Percentiles rank a stretch among this genome's conserved stretches.
phyloP scores from a whole-genome alignment of 2,113 vertebrate species.

The Hippocampus barbouri region DNA sequence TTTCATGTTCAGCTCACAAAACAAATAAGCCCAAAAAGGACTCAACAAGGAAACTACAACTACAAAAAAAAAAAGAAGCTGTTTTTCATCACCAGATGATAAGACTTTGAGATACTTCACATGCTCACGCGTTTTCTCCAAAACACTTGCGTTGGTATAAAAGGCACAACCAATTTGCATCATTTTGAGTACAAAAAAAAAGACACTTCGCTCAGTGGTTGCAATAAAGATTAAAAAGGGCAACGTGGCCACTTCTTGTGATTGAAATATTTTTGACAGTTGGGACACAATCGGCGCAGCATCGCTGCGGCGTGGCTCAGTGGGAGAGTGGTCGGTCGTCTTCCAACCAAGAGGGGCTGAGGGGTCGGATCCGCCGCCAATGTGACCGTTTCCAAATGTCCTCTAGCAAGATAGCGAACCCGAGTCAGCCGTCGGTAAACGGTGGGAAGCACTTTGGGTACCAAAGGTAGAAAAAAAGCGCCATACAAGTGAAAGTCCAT shows the following conservation, averaged over 20 bases:
- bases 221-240: background rate
- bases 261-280: background rate
- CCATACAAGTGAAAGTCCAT: too few relatives aligned
- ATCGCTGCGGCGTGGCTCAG: too few relatives aligned
- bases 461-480: too few relatives aligned
- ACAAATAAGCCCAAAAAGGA: background rate
- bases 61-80: background rate
- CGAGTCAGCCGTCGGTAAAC: too few relatives aligned
- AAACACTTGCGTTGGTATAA: slow-evolving; percentile 19
- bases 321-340: too few relatives aligned
- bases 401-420: too few relatives aligned
- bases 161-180: slow-evolving; percentile 42
- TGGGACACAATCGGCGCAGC: background rate
- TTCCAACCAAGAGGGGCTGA: too few relatives aligned
- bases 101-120: slow-evolving; percentile 10
- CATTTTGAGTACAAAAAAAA: slow-evolving; percentile 15
- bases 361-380: too few relatives aligned
- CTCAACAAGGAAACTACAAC: slow-evolving; percentile 3
- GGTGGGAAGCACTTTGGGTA: too few relatives aligned
- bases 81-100: slow-evolving; percentile 12
- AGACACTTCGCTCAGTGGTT: slow-evolving; percentile 21
- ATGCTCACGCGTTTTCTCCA: slow-evolving; percentile 41
- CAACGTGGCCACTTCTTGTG: background rate
- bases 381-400: too few relatives aligned
- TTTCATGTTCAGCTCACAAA: slow-evolving; percentile 17